Conservation (phyloP, 2,888 invertebrate genomes). For the Poecilus cupreus region DNA sequence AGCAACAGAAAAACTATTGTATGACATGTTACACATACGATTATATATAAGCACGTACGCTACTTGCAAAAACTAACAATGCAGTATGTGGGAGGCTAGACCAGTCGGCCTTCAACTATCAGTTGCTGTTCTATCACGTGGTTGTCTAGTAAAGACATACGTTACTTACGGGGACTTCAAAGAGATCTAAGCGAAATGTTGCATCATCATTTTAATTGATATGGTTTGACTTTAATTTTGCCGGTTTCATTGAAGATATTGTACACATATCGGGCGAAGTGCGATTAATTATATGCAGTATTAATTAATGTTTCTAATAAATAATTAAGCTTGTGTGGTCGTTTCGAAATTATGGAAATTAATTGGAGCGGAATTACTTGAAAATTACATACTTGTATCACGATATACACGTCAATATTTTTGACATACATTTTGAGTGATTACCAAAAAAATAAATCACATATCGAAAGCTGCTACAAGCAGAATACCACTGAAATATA, state of each 20-base stretch:
- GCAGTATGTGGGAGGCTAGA: constrained; percentile 52
- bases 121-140: constrained; percentile 9
- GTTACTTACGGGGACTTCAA: constrained; percentile 19
- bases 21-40: neutral
- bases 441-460: too few species aligned
- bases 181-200: constrained; percentile 21
- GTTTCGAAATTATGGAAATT: constrained; percentile 4
- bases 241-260: constrained; percentile 25
- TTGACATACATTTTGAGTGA: too few species aligned
- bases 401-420: too few species aligned
- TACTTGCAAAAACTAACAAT: constrained; percentile 39
- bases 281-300: neutral
- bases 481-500: too few species aligned
- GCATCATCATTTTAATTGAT: constrained; percentile 44
- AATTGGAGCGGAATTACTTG: neutral
- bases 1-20: neutral
- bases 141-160: constrained; percentile 25
- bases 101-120: constrained; percentile 31
- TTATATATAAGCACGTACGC: constrained; percentile 5
- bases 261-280: neutral
- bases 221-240: too few species aligned
- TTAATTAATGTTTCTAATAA: constrained; percentile 26
- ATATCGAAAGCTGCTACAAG: too few species aligned
- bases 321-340: neutral
- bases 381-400: neutral